A percentile compares a stretch with the other conserved stretches of the same genome.
Evolutionary conservation across 2,113 vertebrate species (phyloP).

Genomic region (Tor tambroides): DNA sequence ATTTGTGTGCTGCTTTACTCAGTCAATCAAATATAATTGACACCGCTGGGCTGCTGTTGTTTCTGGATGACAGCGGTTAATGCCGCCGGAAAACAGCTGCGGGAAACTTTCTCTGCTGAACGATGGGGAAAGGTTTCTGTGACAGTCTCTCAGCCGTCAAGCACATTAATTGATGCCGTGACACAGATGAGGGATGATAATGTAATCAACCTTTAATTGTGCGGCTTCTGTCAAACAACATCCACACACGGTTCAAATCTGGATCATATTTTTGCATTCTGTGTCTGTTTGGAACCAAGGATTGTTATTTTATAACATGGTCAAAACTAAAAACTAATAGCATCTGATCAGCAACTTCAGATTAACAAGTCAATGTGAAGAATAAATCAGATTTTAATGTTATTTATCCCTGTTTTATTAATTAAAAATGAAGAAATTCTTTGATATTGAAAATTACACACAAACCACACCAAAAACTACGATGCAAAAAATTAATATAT

Average conservation of each 20-base stretch:
- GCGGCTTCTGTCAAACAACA: slow-evolving; percentile 60
- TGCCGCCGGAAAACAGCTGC: slow-evolving; percentile 80
- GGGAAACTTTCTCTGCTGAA: slow-evolving; percentile 85
- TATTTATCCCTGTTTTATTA: too few relatives aligned
- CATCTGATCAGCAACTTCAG: too few relatives aligned
- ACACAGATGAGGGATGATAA: slow-evolving; percentile 94
- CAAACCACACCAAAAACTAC: too few relatives aligned
- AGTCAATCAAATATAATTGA: slow-evolving; percentile 99
- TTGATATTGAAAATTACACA: too few relatives aligned
- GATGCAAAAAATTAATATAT: too few relatives aligned
- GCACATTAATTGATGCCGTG: slow-evolving; percentile 94
- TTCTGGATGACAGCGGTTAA: slow-evolving; percentile 95
- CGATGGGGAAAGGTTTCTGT: slow-evolving; percentile 84
- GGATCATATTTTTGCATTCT: too few relatives aligned
- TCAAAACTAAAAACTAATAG: too few relatives aligned
- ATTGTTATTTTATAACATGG: too few relatives aligned
- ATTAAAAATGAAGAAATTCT: too few relatives aligned
- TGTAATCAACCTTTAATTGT: slow-evolving; percentile 83
- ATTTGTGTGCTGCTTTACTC: slow-evolving; percentile 99
- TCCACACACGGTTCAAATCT: neutral
- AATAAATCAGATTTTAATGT: too few relatives aligned
- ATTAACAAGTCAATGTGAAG: too few relatives aligned
- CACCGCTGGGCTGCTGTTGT: slow-evolving; percentile 96
- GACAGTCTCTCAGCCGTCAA: slow-evolving; percentile 88
- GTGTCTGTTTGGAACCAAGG: too few relatives aligned